These are phyloP conservation scores for Leptopilina syphax DNA, from an alignment of 2,888 invertebrate genomes.

Conservation along the genomic window DNA sequence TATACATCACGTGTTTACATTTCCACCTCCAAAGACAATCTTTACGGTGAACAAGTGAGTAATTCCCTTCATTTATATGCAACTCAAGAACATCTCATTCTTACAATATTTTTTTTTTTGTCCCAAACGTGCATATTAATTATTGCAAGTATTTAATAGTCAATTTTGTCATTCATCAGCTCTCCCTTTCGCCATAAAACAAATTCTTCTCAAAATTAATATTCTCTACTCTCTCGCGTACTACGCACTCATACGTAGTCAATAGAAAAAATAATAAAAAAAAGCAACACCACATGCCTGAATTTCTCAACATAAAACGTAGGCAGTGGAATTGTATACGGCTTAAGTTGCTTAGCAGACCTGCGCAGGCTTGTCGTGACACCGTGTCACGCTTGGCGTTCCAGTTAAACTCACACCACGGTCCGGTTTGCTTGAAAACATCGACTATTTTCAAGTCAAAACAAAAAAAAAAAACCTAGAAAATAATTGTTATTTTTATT, in stretches of 20 bases:
- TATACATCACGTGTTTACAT: conserved; percentile 38
- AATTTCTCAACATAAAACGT: conserved; percentile 3
- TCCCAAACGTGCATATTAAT: background rate
- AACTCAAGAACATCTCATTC: conserved; percentile 1
- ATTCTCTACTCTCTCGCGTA: background rate
- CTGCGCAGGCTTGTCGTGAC: conserved; percentile 56
- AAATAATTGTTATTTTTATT: background rate
- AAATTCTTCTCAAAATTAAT: background rate
- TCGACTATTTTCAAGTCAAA: conserved; percentile 30
- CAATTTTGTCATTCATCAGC: background rate
- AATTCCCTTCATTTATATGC: conserved; percentile 13
- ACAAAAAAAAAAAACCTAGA: background rate
- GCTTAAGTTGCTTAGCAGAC: conserved; percentile 46
- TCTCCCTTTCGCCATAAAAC: background rate
- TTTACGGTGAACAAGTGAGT: conserved; percentile 29
- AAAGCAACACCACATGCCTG: background rate
- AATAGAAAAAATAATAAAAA: background rate
- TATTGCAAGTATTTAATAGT: background rate
- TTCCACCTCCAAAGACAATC: conserved; percentile 23
- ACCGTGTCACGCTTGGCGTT: conserved; percentile 68
- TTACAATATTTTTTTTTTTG: background rate
- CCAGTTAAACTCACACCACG: conserved; percentile 70
- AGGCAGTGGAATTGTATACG: conserved; percentile 26
- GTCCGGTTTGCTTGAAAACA: conserved; percentile 54
- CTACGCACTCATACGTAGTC: conserved; percentile 6